Percentiles rank a stretch among this genome's conserved stretches.
Conservation (phyloP, 2,888 invertebrate genomes). For the Aleiodes leptofemur region DNA sequence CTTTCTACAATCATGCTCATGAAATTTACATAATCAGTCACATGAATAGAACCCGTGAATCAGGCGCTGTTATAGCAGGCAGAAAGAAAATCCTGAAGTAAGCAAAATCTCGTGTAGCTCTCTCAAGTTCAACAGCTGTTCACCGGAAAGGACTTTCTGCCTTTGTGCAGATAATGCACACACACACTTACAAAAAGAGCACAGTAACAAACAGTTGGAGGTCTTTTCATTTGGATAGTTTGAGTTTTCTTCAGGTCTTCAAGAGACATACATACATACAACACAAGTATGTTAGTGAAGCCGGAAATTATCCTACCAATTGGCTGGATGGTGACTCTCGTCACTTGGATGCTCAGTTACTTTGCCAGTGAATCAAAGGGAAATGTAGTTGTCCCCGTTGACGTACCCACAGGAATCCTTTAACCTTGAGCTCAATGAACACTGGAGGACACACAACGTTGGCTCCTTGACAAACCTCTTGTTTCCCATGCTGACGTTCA, state of each 20-base stretch:
- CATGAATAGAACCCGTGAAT: background rate
- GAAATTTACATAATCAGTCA: slow-evolving; percentile 15
- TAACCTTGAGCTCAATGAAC: slow-evolving; percentile 15
- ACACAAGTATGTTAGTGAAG: background rate
- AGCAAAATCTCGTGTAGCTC: background rate
- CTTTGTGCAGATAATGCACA: slow-evolving; percentile 5
- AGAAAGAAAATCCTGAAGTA: background rate
- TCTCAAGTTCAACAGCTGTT: slow-evolving; percentile 18
- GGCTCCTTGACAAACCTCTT: slow-evolving; percentile 31
- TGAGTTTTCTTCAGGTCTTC: too few relatives aligned
- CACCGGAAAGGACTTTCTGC: background rate
- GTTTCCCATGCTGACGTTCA: slow-evolving; percentile 12
- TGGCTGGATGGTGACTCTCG: background rate
- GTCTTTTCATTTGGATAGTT: too few relatives aligned
- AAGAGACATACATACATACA: too few relatives aligned
- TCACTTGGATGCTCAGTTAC: slow-evolving; percentile 17
- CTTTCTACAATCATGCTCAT: background rate
- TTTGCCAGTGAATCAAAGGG: background rate
- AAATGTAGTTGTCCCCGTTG: slow-evolving; percentile 32
- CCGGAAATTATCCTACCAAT: slow-evolving; percentile 33
- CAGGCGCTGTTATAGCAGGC: too few relatives aligned
- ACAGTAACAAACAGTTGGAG: too few relatives aligned
- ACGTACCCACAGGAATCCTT: slow-evolving; percentile 15
- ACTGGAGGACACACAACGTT: background rate
- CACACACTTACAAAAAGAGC: background rate